Base-by-base conservation (phyloP, 2,888 invertebrate species). In the Cantharis lateralis region DNA sequence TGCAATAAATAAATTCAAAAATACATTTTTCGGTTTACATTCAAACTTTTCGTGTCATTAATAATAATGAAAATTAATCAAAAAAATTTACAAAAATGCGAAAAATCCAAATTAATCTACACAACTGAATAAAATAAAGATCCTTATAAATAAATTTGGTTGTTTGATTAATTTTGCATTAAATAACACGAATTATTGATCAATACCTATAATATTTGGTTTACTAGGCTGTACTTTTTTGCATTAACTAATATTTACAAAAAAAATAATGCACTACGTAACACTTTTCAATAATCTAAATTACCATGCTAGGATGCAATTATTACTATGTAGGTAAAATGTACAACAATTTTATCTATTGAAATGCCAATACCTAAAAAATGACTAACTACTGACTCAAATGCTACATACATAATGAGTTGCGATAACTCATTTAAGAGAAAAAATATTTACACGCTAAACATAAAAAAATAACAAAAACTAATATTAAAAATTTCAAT, bases 181-280 rank as follows among this genome's bases (percentile, higher is more conserved):
- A 20, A 10, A 26, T 10, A 68, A 32, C 68, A 78, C 72, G 72
- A 66, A n/a, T 66, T 66, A 48, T 72, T 68, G 69, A 16, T 20
- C 64, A 24, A 66, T 20, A 18, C 11, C 16, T 26, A 80, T 32
- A 32, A 32, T 87, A 85, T 88, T 88, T 88, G 88, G 88, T 88
- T 87, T 87, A 85, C 88, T 88, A 88, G 88, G 87, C 88, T 87
- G 88, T 87, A 88, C 87, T 83, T 75, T 68, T 62, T 63, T 18
- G 64, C 64, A 66, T 66, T 48, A 48, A 77, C 74, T 32, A 69
- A 68, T 74, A 76, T 79, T 48, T 78, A 77, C 73, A 79, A 70
- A 78, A 48, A 48, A n/a, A 72, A 11, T 74, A 71, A 76, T 32
- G 18, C 70, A 74, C 69, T 48, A 77, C 74, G 73, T 77, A 77